Percentiles rank a stretch among this genome's conserved stretches.
These are phyloP conservation scores for Phyllostomus hastatus DNA, from an alignment of 2,113 vertebrate genomes.

Conservation along the genomic window DNA sequence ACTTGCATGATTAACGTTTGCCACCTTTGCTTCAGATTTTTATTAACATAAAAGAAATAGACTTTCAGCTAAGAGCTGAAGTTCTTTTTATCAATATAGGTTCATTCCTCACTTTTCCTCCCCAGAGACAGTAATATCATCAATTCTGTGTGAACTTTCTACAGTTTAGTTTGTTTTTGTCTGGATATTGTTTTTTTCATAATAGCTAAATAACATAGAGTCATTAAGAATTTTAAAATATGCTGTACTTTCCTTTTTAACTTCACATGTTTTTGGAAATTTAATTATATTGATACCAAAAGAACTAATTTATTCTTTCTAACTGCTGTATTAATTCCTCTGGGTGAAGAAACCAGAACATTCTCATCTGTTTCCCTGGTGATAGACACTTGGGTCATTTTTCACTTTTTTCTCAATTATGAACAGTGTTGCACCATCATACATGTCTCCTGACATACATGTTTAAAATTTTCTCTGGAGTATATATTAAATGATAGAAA, in stretches of 20 bases:
- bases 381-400: background rate
- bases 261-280: background rate
- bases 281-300: background rate
- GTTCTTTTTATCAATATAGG: background rate
- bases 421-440: background rate
- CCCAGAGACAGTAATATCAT: background rate
- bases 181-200: background rate
- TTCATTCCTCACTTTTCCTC: background rate
- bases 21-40: background rate
- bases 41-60: background rate
- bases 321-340: background rate
- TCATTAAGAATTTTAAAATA: no score
- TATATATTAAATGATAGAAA: background rate
- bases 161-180: background rate
- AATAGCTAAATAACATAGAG: background rate
- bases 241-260: background rate
- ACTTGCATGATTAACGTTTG: background rate
- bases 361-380: fast-evolving
- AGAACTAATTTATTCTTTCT: background rate
- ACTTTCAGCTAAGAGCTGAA: background rate
- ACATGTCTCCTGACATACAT: background rate
- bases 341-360: background rate
- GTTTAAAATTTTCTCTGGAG: background rate
- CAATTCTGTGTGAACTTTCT: background rate
- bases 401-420: background rate